Evolutionary conservation across 1,140 invertebrate species (phyloP).

Genomic region (Penaeus chinensis): DNA sequence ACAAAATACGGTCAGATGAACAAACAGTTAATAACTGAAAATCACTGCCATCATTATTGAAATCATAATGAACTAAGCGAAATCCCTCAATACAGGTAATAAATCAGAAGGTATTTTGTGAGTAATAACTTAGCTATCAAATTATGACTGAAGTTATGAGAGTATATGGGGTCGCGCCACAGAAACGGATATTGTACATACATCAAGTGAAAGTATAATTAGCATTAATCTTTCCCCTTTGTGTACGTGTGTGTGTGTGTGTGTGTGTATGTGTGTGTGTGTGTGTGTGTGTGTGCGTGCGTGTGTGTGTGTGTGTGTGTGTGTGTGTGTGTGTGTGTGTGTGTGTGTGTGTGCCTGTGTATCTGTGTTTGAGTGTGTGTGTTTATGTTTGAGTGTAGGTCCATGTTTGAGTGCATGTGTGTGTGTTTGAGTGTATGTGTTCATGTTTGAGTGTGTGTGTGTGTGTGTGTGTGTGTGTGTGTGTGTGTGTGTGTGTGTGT

Average conservation of each 20-base stretch:
- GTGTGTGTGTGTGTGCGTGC: background rate
- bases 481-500: slow-evolving; percentile 16
- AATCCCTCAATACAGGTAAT: too few species aligned
- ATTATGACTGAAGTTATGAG: too few species aligned
- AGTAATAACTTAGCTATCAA: too few species aligned
- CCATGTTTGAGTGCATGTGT: background rate
- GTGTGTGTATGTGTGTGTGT: background rate
- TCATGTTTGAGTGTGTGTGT: background rate
- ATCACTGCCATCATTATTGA: too few species aligned
- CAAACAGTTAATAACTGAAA: too few species aligned
- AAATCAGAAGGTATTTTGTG: too few species aligned
- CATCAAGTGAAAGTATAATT: background rate
- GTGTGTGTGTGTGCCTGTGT: slow-evolving; percentile 8
- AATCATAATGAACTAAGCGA: too few species aligned
- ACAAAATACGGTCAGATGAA: background rate
- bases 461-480: slow-evolving; percentile 7
- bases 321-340: slow-evolving; percentile 16
- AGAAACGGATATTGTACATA: background rate
- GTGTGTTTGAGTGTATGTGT: background rate
- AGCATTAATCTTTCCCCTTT: too few species aligned
- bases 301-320: slow-evolving; percentile 12
- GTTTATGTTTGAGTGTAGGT: background rate
- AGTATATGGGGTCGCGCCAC: background rate
- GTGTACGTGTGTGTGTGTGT: background rate
- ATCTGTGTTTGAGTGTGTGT: background rate